Percentiles rank a stretch among this genome's conserved stretches.
Conservation (phyloP, 2,113 vertebrate species). For the Anguilla rostrata region DNA sequence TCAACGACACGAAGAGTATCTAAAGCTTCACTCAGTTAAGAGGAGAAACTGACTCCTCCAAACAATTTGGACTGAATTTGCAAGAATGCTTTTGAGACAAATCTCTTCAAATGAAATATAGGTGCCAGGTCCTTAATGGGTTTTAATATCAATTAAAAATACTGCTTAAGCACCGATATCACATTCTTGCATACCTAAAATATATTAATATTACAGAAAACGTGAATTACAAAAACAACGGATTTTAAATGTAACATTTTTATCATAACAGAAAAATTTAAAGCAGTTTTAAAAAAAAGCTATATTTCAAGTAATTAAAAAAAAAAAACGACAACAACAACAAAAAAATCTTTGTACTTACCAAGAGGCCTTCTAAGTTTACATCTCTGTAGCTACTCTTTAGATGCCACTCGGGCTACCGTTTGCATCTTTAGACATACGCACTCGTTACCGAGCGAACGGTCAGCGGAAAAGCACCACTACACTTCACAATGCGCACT, state of each 20-base stretch:
- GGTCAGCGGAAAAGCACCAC: slow-evolving; percentile 91
- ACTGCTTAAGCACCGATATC: background rate
- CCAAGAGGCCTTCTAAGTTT: slow-evolving; percentile 94
- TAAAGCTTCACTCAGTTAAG: no score
- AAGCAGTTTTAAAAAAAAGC: background rate
- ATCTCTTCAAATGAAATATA: background rate
- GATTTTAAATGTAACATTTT: background rate
- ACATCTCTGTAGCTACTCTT: slow-evolving; percentile 89
- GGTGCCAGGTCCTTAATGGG: background rate
- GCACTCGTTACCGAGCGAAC: slow-evolving; percentile 98
- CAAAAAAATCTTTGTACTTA: slow-evolving; percentile 84
- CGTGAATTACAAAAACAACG: background rate
- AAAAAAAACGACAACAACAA: slow-evolving; percentile 26
- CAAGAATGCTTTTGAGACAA: background rate
- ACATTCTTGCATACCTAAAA: background rate
- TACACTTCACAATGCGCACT: slow-evolving; percentile 98
- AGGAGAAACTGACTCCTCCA: background rate
- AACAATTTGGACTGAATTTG: background rate
- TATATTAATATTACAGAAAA: background rate
- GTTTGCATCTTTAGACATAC: slow-evolving; percentile 85
- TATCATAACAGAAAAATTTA: background rate
- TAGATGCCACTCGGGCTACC: slow-evolving; percentile 99
- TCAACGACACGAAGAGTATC: no score
- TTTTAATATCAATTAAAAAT: background rate
- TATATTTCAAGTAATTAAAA: slow-evolving; percentile 40